A percentile compares a stretch with the other conserved stretches of the same genome.
These are phyloP conservation scores for Nomia melanderi DNA, from an alignment of 1,140 invertebrate species.

Conservation along the genomic window DNA sequence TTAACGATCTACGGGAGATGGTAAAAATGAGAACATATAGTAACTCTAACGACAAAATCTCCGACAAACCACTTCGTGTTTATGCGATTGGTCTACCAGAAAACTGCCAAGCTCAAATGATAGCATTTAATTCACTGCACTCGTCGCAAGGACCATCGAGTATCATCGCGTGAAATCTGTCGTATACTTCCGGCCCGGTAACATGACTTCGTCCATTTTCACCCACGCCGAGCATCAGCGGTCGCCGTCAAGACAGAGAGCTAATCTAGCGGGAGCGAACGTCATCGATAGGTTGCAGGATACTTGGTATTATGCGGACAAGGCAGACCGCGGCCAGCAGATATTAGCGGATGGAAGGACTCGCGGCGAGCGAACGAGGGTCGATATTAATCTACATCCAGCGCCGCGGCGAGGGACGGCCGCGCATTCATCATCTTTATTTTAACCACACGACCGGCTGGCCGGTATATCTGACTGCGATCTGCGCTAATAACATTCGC, in stretches of 20 bases:
- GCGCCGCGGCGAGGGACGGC: conserved; percentile 63
- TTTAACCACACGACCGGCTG: conserved; percentile 73
- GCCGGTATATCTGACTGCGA: conserved; percentile 71
- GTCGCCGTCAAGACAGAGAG: conserved; percentile 1
- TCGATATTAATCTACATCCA: conserved; percentile 75
- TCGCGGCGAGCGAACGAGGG: conserved; percentile 60
- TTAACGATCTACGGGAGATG: too few species aligned
- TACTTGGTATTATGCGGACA: conserved; percentile 28
- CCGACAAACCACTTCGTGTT: too few species aligned
- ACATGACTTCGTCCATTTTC: conserved; percentile 17
- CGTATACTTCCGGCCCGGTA: too few species aligned
- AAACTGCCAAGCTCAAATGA: too few species aligned
- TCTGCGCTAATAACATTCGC: conserved; percentile 76
- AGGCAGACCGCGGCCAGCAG: conserved; percentile 24
- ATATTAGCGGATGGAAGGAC: conserved; percentile 60
- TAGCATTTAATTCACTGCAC: too few species aligned
- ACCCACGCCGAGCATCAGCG: background rate
- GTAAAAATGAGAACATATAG: too few species aligned
- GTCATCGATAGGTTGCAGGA: conserved; percentile 38
- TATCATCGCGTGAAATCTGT: background rate
- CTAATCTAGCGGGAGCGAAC: background rate
- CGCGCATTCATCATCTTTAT: conserved; percentile 76
- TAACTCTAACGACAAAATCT: too few species aligned
- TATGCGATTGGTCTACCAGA: too few species aligned
- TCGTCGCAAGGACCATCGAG: conserved; percentile 4